Evolutionary conservation across 1,140 invertebrate genomes (phyloP), one percentile per base, ranked within the genome.

Genomic region (Steinernema khuongi): DNA sequence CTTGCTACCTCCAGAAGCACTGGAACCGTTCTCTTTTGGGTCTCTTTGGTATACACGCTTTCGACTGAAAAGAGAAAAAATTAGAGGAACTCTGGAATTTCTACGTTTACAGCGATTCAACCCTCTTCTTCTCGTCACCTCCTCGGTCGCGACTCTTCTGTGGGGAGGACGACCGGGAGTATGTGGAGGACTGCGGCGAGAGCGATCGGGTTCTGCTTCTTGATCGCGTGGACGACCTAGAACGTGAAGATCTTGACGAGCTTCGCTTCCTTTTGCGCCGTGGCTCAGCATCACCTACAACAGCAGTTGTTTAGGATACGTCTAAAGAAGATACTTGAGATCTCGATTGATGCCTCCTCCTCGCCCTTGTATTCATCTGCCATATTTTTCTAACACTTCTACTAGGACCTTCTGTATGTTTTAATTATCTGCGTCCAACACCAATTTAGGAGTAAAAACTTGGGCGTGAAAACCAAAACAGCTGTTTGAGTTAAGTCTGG

Each of bases 101-200:
- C 44, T 1, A 14, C 70, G 28, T 36, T 41, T 71, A 29, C 17
- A 71, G 60, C 31, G 67, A 69, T 50, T 77, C 74, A 29, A 77
- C 72, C 32, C 75, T 76, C 74, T 77, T 77, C 60, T 72, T 71
- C 43, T 77, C 76, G 26, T 77, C 76, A 50, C 50, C 14, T 60
- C 26, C 50, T 14, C 50, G 11, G 14, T 26, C 50, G 4, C 50
- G 50, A 26, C 50, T 14, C 50, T 60, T 60, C 50, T 7, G n/a
- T n/a, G n/a, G n/a, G n/a, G n/a, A n/a, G n/a, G n/a, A n/a, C n/a
- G n/a, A n/a, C n/a, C n/a, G n/a, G n/a, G n/a, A n/a, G n/a, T n/a
- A n/a, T n/a, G n/a, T n/a, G n/a, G n/a, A n/a, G n/a, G n/a, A n/a
- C n/a, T n/a, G n/a, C n/a, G n/a, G 50, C 50, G 50, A 60, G 2